Evolutionary conservation across 2,797 vertebrate genomes (phyloP).

Genomic region (Artibeus jamaicensis): DNA sequence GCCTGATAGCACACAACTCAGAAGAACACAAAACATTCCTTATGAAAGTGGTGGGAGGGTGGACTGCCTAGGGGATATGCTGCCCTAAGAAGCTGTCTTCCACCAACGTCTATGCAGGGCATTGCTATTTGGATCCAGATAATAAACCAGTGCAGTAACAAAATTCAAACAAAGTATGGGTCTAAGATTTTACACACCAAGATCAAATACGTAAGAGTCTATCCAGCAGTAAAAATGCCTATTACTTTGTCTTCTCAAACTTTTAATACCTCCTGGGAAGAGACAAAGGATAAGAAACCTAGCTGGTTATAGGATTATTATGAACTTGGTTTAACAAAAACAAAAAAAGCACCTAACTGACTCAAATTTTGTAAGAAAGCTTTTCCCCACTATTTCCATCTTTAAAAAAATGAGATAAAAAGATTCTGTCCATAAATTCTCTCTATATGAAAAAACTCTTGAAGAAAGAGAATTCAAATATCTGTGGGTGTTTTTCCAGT

Average conservation of each 20-base stretch:
- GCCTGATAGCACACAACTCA: neutral
- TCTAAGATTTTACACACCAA: neutral
- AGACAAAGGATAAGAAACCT: neutral
- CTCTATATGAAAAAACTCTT: neutral
- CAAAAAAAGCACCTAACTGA: neutral
- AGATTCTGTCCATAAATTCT: neutral
- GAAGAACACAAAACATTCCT: neutral
- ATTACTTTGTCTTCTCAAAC: neutral
- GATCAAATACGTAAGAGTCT: neutral
- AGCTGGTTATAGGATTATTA: neutral
- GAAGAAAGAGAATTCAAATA: neutral
- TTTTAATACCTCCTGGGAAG: neutral
- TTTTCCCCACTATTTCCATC: neutral
- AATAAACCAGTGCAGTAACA: neutral
- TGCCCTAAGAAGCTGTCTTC: neutral
- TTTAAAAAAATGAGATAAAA: neutral
- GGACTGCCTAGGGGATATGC: neutral
- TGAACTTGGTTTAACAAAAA: neutral
- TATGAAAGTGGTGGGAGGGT: neutral
- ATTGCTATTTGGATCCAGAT: neutral
- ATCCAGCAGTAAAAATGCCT: neutral
- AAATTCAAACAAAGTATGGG: neutral
- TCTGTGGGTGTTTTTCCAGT: neutral
- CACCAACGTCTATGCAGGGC: neutral
- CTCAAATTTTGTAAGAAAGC: neutral